phyloP scores from a whole-genome alignment of 2,113 vertebrate genomes.

The Blennius ocellaris region DNA sequence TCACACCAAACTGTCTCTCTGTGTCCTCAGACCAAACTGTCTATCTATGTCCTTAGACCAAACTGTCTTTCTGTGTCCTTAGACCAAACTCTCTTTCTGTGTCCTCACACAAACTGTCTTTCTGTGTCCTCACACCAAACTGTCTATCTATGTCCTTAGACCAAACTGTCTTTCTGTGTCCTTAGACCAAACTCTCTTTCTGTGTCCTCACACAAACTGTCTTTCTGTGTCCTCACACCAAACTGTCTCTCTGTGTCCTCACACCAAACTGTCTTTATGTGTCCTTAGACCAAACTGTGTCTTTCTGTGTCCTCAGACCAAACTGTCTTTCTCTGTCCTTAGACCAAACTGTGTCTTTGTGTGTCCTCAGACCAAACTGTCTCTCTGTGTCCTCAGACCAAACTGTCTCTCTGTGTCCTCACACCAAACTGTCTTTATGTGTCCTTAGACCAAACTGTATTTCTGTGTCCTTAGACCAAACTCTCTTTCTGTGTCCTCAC shows the following conservation, averaged over 20 bases:
- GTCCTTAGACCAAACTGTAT: not conserved
- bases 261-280: constrained; percentile 88
- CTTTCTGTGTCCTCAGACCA: constrained; percentile 86
- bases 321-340: constrained; percentile 81
- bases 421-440: not conserved
- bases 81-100: too few relatives aligned
- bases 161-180: constrained; percentile 84
- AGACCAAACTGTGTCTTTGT: too few relatives aligned
- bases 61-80: too few relatives aligned
- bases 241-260: constrained; percentile 81
- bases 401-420: too few relatives aligned
- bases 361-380: too few relatives aligned
- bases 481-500: constrained; percentile 86
- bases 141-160: constrained; percentile 87
- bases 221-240: constrained; percentile 86
- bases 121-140: too few relatives aligned
- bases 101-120: constrained; percentile 85
- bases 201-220: constrained; percentile 84
- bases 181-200: constrained; percentile 85
- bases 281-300: too few relatives aligned
- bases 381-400: not conserved
- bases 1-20: constrained; percentile 67
- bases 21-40: constrained; percentile 85
- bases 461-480: constrained; percentile 75
- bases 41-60: constrained; percentile 86